Evolutionary conservation across 2,113 vertebrate genomes (phyloP).

Genomic region (Protobothrops flavoviridis): DNA sequence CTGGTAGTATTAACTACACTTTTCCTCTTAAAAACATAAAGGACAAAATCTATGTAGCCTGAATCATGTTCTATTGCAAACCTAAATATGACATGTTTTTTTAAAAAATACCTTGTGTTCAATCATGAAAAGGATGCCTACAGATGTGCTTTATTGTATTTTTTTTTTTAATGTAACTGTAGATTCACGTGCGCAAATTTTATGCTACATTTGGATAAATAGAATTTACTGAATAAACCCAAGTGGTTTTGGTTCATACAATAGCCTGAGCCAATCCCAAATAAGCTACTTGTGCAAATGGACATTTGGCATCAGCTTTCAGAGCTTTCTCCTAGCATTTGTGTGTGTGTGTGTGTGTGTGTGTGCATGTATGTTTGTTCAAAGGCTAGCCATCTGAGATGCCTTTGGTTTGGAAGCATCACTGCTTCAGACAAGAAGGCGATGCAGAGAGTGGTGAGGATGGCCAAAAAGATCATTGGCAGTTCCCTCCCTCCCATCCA

Average conservation of each 20-base stretch:
- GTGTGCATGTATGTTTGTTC: background rate
- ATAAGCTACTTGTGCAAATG: background rate
- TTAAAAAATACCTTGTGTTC: background rate
- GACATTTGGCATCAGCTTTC: background rate
- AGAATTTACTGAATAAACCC: background rate
- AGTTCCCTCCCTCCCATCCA: too few species aligned
- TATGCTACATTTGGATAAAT: background rate
- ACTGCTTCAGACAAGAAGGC: too few species aligned
- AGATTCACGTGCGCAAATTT: background rate
- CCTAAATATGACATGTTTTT: background rate
- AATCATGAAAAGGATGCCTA: background rate
- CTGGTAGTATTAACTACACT: background rate
- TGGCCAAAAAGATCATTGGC: too few species aligned
- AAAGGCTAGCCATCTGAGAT: background rate
- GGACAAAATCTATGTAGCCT: background rate
- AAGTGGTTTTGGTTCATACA: background rate
- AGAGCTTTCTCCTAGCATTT: background rate
- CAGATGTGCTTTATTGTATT: background rate
- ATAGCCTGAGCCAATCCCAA: background rate
- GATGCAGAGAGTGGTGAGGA: too few species aligned
- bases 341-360: background rate
- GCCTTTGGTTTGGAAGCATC: too few species aligned
- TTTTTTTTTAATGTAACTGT: background rate
- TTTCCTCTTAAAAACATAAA: background rate
- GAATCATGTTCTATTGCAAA: background rate